Evolutionary conservation across 1,140 invertebrate genomes (phyloP), one percentile per base, ranked within the genome.

Genomic region (Meloidogyne floridensis): DNA sequence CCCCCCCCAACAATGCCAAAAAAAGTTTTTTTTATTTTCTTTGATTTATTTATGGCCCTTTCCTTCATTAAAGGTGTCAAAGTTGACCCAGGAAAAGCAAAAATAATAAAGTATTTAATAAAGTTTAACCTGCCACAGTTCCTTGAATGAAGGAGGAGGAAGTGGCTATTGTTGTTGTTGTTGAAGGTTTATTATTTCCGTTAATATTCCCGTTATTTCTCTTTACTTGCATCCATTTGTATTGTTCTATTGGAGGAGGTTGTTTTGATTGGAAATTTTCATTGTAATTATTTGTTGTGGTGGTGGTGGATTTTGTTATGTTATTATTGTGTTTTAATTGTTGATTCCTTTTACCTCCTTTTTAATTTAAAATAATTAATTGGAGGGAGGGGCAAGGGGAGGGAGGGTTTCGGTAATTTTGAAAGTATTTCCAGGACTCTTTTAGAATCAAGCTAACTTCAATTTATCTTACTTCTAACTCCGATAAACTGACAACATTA

Each of bases 211-310:
- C 32, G 32, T 15, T 65, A 65, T 65, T 53, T 59, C 84, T 42
- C 53, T 84, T 84, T 18, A 84, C 81, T 72, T 84, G 72, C 84
- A 84, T 84, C 84, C 84, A 84, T 75, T 81, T 81, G 65, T 84
- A 84, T 42, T 77, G 81, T 65, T 65, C 59, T 65, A 65, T n/a
- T n/a, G 59, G 59, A n/a, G 15, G 15, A 20, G 77, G 84, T 47
- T 47, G 72, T 4, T 71, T 80, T 32, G 15, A 47, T n/a, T 51
- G 15, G 20, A 42, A 42, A n/a, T 10, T 32, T 81, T 10, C n/a
- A 32, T 43, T 72, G 10, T 80, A 18, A 84, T 59, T 65, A 82
- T 53, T 54, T 82, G 81, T 74, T 2, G 54, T 42, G 11, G 42
- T 32, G 32, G 32, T 82, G 2, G 54, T 42, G 11, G 42, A 18